A percentile compares a stretch with the other conserved stretches of the same genome.
These are phyloP conservation scores for Ametastegia equiseti DNA, from an alignment of 2,888 invertebrate species.

Conservation along the genomic window DNA sequence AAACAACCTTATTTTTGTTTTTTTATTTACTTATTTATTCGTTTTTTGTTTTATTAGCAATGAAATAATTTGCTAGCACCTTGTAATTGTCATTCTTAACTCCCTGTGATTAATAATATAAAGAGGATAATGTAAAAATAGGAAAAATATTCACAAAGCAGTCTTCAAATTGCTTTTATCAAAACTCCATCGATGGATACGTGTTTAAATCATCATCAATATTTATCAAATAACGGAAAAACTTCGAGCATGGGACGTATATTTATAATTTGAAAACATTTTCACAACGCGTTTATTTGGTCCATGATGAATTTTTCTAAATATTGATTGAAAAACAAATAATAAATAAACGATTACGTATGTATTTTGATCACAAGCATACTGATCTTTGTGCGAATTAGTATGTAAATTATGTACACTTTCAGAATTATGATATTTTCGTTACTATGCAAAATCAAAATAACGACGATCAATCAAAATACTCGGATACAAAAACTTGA, in stretches of 20 bases:
- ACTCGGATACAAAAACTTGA: constrained; percentile 9
- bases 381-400: constrained; percentile 35
- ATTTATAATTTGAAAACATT: neutral
- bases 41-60: neutral
- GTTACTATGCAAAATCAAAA: neutral
- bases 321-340: neutral
- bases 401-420: neutral
- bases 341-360: too few species aligned
- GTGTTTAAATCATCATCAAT: neutral
- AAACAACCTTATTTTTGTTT: neutral
- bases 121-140: constrained; percentile 21
- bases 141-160: constrained; percentile 15
- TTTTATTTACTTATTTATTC: neutral
- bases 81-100: constrained; percentile 42
- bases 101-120: constrained; percentile 27
- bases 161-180: constrained; percentile 32
- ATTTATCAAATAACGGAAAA: constrained; percentile 3
- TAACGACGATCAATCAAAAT: neutral
- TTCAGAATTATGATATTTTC: neutral
- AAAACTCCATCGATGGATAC: constrained; percentile 18
- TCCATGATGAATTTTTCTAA: neutral
- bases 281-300: neutral
- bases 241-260: neutral
- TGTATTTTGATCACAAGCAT: neutral
- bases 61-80: constrained; percentile 33